A percentile compares a stretch with the other conserved stretches of the same genome.
Conservation (phyloP, 2,888 invertebrate species). For the Gibbula magus region DNA sequence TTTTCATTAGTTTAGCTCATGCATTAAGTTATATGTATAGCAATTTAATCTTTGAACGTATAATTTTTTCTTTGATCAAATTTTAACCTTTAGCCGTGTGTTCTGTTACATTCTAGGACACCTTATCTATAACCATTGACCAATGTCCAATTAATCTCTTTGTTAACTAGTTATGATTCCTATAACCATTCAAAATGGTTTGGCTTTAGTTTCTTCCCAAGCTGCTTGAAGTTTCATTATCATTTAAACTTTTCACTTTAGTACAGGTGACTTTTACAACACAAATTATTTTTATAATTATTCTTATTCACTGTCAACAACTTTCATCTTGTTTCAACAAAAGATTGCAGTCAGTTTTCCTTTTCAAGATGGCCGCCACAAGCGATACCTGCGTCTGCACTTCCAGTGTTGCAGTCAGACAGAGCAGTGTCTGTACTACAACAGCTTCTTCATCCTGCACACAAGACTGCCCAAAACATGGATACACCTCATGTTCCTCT, state of each 20-base stretch:
- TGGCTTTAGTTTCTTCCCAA: too few species aligned
- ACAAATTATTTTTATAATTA: background rate
- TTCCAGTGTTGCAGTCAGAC: constrained; percentile 89
- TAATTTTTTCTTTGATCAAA: too few species aligned
- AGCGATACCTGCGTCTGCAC: constrained; percentile 90
- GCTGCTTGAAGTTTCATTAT: too few species aligned
- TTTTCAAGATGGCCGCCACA: constrained; percentile 84
- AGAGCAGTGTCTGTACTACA: constrained; percentile 88
- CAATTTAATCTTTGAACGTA: too few species aligned
- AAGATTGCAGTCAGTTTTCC: background rate
- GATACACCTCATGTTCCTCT: constrained; percentile 97
- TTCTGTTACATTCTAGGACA: too few species aligned
- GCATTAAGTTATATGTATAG: too few species aligned
- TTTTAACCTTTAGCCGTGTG: background rate
- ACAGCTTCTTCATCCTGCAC: constrained; percentile 76
- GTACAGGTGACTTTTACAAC: background rate
- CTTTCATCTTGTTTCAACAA: too few species aligned
- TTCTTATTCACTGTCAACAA: too few species aligned
- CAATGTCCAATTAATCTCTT: too few species aligned
- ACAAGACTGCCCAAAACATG: constrained; percentile 88
- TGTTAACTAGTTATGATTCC: too few species aligned
- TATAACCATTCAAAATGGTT: too few species aligned
- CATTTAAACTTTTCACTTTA: background rate
- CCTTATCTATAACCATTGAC: too few species aligned
- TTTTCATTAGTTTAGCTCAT: background rate